These are phyloP conservation scores for Penelope pileata DNA, from an alignment of 2,113 vertebrate genomes.

Conservation along the genomic window DNA sequence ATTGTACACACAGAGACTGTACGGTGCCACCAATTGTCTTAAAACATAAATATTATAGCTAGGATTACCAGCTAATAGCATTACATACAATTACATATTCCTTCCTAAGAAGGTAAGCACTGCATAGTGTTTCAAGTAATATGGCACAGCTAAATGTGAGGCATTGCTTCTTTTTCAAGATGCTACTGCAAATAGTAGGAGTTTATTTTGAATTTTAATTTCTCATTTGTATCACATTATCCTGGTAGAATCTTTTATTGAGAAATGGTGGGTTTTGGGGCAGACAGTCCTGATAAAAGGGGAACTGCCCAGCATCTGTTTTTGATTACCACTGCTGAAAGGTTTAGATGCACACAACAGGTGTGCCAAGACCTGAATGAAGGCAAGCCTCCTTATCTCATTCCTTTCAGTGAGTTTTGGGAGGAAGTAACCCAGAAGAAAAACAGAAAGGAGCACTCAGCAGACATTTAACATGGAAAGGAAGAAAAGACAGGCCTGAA, in stretches of 20 bases:
- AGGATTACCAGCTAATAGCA: slow-evolving; percentile 26
- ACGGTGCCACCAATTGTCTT: neutral
- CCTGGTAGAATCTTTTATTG: neutral
- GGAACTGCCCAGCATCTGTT: neutral
- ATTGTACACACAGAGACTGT: neutral
- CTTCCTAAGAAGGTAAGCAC: neutral
- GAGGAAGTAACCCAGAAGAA: neutral
- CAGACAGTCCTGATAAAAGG: neutral
- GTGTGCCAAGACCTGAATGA: neutral
- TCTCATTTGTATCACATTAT: neutral
- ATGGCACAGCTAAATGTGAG: neutral
- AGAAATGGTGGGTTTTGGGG: neutral
- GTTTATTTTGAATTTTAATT: neutral
- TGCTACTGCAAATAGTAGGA: neutral
- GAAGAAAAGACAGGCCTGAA: neutral
- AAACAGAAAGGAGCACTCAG: neutral
- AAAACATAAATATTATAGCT: slow-evolving; percentile 22
- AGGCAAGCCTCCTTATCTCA: neutral
- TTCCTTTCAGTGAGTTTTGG: neutral
- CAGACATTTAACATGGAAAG: neutral
- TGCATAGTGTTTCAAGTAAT: neutral
- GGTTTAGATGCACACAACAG: neutral
- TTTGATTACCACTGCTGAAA: neutral
- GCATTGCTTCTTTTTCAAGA: neutral
- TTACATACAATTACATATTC: neutral